phyloP scores from a whole-genome alignment of 2,113 vertebrate genomes.

The Scopus umbretta region DNA sequence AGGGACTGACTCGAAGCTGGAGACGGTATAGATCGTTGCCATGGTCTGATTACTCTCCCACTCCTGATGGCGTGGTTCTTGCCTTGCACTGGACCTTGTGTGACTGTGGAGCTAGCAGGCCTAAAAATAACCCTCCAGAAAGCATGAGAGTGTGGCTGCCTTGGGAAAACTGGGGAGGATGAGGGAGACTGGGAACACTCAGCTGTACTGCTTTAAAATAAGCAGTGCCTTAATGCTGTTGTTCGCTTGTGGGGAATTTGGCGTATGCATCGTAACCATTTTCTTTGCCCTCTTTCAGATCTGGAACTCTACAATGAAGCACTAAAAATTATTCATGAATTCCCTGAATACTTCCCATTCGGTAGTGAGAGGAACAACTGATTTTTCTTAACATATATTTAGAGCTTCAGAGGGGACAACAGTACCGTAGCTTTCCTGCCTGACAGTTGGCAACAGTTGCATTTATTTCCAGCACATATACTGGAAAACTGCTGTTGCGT shows the following conservation, averaged over 20 bases:
- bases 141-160: neutral
- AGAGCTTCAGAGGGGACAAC: neutral
- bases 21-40: neutral
- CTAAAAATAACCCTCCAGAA: neutral
- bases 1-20: neutral
- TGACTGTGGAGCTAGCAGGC: neutral
- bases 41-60: neutral
- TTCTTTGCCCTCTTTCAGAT: conserved; percentile 73
- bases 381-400: conserved; percentile 4
- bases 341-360: conserved; percentile 86
- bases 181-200: neutral
- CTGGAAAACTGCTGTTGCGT: neutral
- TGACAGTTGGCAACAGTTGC: neutral
- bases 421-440: neutral
- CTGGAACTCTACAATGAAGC: conserved; percentile 90
- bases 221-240: neutral
- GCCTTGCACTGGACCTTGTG: neutral
- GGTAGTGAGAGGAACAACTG: conserved; percentile 67
- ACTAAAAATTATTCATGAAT: conserved; percentile 89
- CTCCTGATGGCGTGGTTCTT: accelerated
- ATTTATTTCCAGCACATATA: neutral
- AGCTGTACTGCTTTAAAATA: neutral
- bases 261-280: neutral
- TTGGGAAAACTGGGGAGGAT: neutral
- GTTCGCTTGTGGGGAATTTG: neutral